A percentile compares a stretch with the other conserved stretches of the same genome.
These are phyloP conservation scores for Plotosus lineatus DNA, from an alignment of 2,113 vertebrate genomes.

Conservation along the genomic window DNA sequence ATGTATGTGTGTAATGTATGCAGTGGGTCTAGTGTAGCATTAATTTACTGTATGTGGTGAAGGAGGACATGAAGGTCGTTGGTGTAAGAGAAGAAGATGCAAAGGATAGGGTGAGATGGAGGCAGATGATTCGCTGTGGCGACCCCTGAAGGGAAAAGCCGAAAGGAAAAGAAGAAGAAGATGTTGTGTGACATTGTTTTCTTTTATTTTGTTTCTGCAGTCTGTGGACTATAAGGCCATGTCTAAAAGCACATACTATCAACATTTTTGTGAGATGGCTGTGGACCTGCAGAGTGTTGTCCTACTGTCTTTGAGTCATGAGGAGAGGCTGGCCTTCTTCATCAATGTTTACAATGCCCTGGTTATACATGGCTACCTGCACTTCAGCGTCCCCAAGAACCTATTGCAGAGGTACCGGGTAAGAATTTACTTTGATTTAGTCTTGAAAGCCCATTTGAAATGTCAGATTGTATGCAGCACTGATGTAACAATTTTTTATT, in stretches of 20 bases:
- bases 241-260: constrained; percentile 64
- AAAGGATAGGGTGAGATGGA: no score
- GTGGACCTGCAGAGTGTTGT: constrained; percentile 76
- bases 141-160: no score
- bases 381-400: constrained; percentile 72
- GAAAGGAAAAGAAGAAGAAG: no score
- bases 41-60: not conserved
- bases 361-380: constrained; percentile 76
- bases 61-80: no score
- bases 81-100: no score
- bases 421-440: constrained; percentile 39
- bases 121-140: no score
- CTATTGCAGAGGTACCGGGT: constrained; percentile 79
- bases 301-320: constrained; percentile 68
- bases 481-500: not conserved
- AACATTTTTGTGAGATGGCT: constrained; percentile 71
- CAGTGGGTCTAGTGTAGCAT: constrained; percentile 5
- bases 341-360: constrained; percentile 80
- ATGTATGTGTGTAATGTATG: not conserved
- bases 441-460: not conserved
- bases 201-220: constrained; percentile 55
- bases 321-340: constrained; percentile 80
- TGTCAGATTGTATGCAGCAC: not conserved
- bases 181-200: constrained; percentile 18
- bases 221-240: constrained; percentile 76